These are phyloP conservation scores for Natrix natrix DNA, from an alignment of 2,797 vertebrate species.

Conservation along the genomic window DNA sequence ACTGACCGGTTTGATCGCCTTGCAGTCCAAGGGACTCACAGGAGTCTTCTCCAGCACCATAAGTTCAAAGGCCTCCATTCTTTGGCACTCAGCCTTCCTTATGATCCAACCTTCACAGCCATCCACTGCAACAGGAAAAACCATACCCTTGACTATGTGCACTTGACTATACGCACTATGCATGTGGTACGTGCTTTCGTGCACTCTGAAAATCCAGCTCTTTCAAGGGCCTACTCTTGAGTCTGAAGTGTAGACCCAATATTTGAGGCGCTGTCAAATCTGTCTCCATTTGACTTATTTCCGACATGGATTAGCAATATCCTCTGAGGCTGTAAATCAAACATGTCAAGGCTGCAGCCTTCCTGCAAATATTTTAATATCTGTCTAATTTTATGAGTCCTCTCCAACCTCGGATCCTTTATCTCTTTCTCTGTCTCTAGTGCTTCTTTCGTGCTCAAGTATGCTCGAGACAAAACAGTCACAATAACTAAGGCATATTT, in stretches of 20 bases:
- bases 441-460: constrained; percentile 22
- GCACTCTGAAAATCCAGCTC: not conserved
- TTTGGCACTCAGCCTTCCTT: no score
- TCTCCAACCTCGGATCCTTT: constrained; percentile 16
- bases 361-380: not conserved
- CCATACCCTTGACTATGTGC: no score
- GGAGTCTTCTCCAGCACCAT: no score
- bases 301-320: not conserved
- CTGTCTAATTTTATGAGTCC: not conserved
- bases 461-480: constrained; percentile 33
- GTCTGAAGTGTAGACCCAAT: not conserved
- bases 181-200: not conserved
- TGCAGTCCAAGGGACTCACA: no score
- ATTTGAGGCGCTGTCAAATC: not conserved
- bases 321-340: not conserved
- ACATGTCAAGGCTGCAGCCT: not conserved
- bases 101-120: no score
- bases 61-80: no score
- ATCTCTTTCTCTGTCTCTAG: constrained; percentile 1
- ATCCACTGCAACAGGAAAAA: no score
- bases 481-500: constrained; percentile 31
- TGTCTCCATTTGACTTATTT: not conserved
- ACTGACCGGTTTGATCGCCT: no score
- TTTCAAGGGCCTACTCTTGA: not conserved
- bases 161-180: no score